These are phyloP conservation scores for Melopsittacus undulatus DNA, from an alignment of 2,797 vertebrate species.

Conservation along the genomic window DNA sequence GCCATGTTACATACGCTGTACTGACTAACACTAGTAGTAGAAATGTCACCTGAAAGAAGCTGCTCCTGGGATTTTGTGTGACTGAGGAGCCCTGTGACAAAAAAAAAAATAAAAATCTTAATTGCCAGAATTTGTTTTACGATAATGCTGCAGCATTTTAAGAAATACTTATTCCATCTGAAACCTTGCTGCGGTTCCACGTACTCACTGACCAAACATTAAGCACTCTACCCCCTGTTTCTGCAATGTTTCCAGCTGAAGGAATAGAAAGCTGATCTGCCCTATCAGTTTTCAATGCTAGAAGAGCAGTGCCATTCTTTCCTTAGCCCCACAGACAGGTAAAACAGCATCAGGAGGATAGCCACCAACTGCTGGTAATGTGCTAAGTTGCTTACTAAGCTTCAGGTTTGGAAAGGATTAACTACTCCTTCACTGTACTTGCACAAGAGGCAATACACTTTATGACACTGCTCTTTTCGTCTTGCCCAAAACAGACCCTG, in stretches of 20 bases:
- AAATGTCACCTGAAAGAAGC: slow-evolving; percentile 68
- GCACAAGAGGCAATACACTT: background rate
- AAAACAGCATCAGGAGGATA: background rate
- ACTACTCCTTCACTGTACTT: background rate
- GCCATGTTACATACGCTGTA: background rate
- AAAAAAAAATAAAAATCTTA: slow-evolving; percentile 49
- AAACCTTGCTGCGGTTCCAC: slow-evolving; percentile 42
- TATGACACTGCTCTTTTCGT: background rate
- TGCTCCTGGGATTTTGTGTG: slow-evolving; percentile 48
- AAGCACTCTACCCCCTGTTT: background rate
- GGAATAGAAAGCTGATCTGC: background rate
- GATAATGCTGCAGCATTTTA: slow-evolving; percentile 50
- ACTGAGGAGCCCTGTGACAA: slow-evolving; percentile 67
- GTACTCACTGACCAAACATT: background rate
- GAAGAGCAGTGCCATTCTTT: background rate
- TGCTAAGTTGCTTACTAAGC: background rate
- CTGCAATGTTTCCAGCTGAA: background rate
- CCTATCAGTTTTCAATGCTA: background rate
- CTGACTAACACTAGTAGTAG: slow-evolving; percentile 61
- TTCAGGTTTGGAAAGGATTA: background rate
- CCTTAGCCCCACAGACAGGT: background rate
- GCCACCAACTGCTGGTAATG: background rate
- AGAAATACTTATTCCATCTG: slow-evolving; percentile 28
- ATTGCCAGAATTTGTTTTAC: slow-evolving; percentile 62
- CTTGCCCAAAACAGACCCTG: background rate